Base-by-base conservation (phyloP, 64 coral and sea anemone genomes). In the Montipora sp. region DNA sequence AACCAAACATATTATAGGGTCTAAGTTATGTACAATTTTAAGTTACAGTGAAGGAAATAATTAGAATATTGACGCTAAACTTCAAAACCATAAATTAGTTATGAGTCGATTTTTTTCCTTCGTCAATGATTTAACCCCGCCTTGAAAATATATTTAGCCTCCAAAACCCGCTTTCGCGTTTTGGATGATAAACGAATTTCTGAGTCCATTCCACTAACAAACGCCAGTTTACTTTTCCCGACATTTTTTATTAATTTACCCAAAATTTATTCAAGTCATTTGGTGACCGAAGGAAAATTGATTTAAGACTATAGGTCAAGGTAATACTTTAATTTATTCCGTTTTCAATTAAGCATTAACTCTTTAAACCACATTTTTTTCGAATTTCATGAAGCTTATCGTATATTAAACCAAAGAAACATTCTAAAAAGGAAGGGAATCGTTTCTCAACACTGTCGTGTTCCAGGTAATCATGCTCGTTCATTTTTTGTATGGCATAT, bases 221-320 rank as follows among this genome's bases (percentile, higher is more conserved):
- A 73, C 69, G 19, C 19, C 23, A 46, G 1, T 75, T 75, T 75
- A 13, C 2, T 45, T 23, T 75, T 46, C 13, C 47, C 5, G 48
- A 47, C n/a, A 68, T n/a, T 63, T 48, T 3, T 19, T 3, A 69
- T 72, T 85, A 66, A 84, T 48, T 85, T 48, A 1, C 5, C 45
- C 7, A 14, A 49, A 72, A 85, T 85, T 71, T 85, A 85, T 85
- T 70, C 65, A 69, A 68, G 61, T 19, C 12, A 23, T 71, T 85
- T 85, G 12, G 23, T 71, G 16, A 85, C 47, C 45, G 9, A 57
- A 57, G 7, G 9, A 9, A 67, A n/a, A 59, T 72, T 16, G 63
- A 67, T 20, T 69, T 16, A 78, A 78, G 16, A 57, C 53, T 11
- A 8, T 7, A 16, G 82, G 82, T 85, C 82, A 85, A 85, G 82